Evolutionary conservation across 2,113 vertebrate genomes (phyloP).

Genomic region (Mastomys coucha): DNA sequence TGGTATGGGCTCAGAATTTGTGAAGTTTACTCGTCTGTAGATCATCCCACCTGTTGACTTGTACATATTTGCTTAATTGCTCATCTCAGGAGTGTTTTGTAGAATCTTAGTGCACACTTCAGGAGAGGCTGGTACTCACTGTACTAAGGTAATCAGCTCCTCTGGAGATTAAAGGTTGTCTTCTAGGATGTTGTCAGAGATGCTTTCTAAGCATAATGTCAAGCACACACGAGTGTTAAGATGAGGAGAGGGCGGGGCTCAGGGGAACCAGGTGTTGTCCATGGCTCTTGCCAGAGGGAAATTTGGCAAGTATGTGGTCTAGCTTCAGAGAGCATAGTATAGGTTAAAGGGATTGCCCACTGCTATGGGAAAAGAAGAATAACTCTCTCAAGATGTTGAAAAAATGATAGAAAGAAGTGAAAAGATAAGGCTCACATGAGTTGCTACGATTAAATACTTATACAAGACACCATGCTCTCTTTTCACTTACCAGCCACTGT

Average conservation of each 20-base stretch:
- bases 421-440: background rate
- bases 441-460: background rate
- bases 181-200: background rate
- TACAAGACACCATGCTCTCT: background rate
- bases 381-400: background rate
- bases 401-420: background rate
- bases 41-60: background rate
- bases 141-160: background rate
- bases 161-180: background rate
- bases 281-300: background rate
- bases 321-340: fast-evolving
- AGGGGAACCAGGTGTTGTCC: background rate
- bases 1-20: background rate
- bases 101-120: background rate
- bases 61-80: background rate
- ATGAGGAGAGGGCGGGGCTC: background rate
- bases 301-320: background rate
- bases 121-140: background rate
- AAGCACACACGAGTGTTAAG: background rate
- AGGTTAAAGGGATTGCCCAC: background rate
- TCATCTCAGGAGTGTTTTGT: background rate
- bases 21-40: background rate
- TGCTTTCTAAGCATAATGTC: background rate
- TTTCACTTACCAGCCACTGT: background rate
- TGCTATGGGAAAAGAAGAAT: background rate